A percentile compares a stretch with the other conserved stretches of the same genome.
phyloP scores from a whole-genome alignment of 2,797 vertebrate species.

The Sebastes matsubarae region DNA sequence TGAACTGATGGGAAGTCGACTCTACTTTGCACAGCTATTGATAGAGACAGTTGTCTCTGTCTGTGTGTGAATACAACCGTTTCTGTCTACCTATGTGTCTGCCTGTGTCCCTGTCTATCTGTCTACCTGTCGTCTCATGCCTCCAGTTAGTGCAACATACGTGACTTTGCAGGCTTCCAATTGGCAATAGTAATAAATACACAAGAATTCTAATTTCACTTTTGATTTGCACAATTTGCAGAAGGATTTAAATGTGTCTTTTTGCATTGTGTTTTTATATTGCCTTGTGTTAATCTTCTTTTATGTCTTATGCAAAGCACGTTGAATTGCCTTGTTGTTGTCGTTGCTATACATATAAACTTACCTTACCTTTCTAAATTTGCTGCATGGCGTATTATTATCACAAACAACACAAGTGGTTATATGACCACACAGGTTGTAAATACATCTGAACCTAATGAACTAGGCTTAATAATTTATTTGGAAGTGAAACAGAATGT shows the following conservation, averaged over 20 bases:
- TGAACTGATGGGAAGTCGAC: conserved; percentile 59
- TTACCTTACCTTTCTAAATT: neutral
- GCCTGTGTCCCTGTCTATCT: neutral
- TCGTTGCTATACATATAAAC: neutral
- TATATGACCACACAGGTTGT: neutral
- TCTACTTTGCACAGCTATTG: conserved; percentile 49
- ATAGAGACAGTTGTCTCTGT: conserved; percentile 38
- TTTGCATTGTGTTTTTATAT: neutral
- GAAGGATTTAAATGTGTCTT: neutral
- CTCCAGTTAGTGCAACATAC: neutral
- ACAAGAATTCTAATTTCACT: neutral
- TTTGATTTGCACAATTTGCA: neutral
- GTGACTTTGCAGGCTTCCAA: neutral
- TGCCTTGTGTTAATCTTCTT: neutral
- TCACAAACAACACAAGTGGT: neutral
- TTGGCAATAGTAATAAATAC: neutral
- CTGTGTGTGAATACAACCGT: conserved; percentile 8
- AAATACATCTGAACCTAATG: neutral
- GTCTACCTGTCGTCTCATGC: neutral
- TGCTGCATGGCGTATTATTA: neutral
- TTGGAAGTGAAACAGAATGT: neutral
- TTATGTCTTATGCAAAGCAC: neutral
- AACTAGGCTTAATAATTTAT: neutral
- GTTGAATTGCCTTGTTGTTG: neutral
- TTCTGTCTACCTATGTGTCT: conserved; percentile 26